Conservation (phyloP, 35 echinoderm and acorn worm species). For the Chiridota heheva region DNA sequence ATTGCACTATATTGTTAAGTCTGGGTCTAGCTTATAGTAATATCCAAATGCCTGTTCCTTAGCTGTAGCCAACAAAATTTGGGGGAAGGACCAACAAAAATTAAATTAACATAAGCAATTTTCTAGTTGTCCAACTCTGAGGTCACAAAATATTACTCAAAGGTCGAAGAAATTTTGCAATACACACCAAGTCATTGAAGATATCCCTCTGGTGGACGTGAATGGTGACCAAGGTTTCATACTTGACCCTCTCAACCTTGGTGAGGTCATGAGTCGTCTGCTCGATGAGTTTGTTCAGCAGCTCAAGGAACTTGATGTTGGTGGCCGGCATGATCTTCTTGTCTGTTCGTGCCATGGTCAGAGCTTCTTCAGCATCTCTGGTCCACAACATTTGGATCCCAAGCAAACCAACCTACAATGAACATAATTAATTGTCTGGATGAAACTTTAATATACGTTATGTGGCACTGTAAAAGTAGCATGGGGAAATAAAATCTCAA, state of each 20-base stretch:
- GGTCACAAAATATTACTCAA: no score
- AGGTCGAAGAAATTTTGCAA: no score
- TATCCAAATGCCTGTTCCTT: no score
- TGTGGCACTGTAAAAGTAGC: no score
- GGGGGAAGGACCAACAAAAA: no score
- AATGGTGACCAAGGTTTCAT: conserved; percentile 97
- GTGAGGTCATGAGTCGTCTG: conserved; percentile 99
- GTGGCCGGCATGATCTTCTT: conserved; percentile 96
- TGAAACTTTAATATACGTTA: no score
- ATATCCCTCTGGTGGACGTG: conserved; percentile 99
- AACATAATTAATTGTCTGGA: background rate
- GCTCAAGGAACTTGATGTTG: conserved; percentile 87
- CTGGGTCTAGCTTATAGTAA: no score
- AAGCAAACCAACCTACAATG: conserved; percentile 83
- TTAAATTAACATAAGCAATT: no score
- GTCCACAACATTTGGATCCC: conserved; percentile 99
- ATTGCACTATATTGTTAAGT: no score
- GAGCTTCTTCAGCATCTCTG: conserved; percentile 93
- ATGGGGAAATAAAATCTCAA: no score
- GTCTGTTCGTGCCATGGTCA: conserved; percentile 81
- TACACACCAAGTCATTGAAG: conserved; percentile 97
- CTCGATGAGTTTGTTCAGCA: conserved; percentile 91
- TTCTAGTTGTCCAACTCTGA: no score
- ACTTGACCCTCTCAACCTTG: conserved; percentile 96
- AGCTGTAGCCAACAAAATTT: no score